These are phyloP conservation scores for Melanerpes aurifrons DNA, from an alignment of 2,113 vertebrate species.

Conservation along the genomic window DNA sequence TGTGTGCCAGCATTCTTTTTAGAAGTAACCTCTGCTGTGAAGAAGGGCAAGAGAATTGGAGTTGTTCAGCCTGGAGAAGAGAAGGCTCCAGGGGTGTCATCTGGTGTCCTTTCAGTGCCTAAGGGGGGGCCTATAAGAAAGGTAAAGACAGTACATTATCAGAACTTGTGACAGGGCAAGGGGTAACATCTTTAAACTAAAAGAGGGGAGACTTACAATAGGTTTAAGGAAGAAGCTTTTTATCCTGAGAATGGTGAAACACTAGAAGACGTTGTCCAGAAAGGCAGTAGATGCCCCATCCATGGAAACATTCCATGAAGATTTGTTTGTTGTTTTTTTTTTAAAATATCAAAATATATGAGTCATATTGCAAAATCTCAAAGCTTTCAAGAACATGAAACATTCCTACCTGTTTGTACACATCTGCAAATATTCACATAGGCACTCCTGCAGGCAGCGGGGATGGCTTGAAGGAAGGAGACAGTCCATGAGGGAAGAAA, in stretches of 20 bases:
- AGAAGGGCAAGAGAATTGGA: not conserved
- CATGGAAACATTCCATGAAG: not conserved
- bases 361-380: not conserved
- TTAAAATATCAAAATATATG: not conserved
- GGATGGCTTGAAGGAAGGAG: not conserved
- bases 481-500: not conserved
- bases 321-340: not conserved
- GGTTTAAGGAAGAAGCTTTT: not conserved
- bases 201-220: not conserved
- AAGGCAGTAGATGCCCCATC: not conserved
- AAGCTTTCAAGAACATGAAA: not conserved
- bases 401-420: not conserved
- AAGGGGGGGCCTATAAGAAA: not conserved
- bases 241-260: not conserved
- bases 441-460: not conserved
- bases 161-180: not conserved
- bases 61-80: not conserved
- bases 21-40: not conserved
- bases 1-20: not conserved
- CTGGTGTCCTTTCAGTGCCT: not conserved
- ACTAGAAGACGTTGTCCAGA: not conserved
- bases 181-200: not conserved
- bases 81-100: not conserved
- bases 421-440: not conserved
- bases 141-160: not conserved